Base-by-base conservation (phyloP, 2,113 vertebrate species). In the Urocolius indicus region DNA sequence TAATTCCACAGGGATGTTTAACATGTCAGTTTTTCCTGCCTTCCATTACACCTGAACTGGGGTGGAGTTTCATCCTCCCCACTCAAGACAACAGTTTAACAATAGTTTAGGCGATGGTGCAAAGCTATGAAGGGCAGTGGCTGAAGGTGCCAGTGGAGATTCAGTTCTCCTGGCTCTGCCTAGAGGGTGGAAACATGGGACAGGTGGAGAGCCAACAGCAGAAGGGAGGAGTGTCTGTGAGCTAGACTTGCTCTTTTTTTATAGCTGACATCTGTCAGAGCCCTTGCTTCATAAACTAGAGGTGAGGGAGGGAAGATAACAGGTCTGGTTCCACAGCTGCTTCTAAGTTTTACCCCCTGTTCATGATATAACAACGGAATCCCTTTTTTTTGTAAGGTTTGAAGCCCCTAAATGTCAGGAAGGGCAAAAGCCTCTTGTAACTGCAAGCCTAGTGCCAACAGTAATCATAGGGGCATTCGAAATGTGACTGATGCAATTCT, bases 401-500 rank as follows among this genome's bases (percentile, higher is more conserved):
- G 38, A 58, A 79, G 29, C 8, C 16, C 22, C n/a, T 72, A 24
- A 29, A n/a, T 26, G 13, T 43, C 22, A 24, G 10, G 26, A 22
- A 67, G 23, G 41, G 32, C 48, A 80, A 49, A 87, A 78, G 21
- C 15, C 54, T 55, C 55, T 79, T 76, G 27, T 36, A 69, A 41
- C 48, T 90, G 38, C 34, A 38, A 63, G 49, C 19, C 38, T 84
- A 23, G 43, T 82, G 43, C 52, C 58, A 76, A 12, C 38, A 75
- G 48, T 24, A 32, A 62, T 62, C 72, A 32, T 6, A 77, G 74
- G 66, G 45, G 38, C 51, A 13, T 72, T 76, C 87, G 51, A 77
- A 88, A 81, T 45, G 26, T 71, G 43, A 58, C 61, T 75, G 78
- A 49, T 67, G 26, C 41, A 69, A 61, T 91, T 91, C 76, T 73